Conservation (phyloP, 2,797 vertebrate species). For the Chrysolophus pictus region DNA sequence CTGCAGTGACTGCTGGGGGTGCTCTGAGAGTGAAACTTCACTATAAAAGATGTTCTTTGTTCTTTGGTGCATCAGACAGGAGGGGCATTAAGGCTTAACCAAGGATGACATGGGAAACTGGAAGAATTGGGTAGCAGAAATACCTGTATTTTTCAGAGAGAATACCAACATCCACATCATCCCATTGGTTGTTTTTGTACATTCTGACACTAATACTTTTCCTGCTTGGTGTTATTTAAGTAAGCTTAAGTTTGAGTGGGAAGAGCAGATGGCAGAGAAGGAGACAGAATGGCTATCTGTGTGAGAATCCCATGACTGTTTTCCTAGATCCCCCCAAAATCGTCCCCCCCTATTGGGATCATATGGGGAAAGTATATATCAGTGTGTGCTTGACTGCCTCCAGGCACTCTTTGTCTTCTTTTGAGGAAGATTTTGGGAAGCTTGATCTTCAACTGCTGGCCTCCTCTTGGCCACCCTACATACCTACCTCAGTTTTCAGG, state of each 20-base stretch:
- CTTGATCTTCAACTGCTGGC: background rate
- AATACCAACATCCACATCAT: background rate
- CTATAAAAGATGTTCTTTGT: background rate
- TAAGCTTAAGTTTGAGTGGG: background rate
- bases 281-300: background rate
- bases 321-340: background rate
- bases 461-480: background rate
- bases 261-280: background rate
- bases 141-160: background rate
- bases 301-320: background rate
- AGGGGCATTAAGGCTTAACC: background rate
- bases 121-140: background rate
- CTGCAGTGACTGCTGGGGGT: background rate
- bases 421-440: background rate
- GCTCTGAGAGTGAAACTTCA: background rate
- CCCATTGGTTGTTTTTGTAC: background rate
- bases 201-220: background rate
- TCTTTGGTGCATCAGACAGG: background rate
- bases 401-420: background rate
- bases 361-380: background rate
- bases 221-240: background rate
- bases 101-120: background rate
- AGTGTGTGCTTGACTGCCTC: background rate
- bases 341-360: background rate
- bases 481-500: rapidly evolving